Evolutionary conservation across 92 coral and sea anemone genomes (phyloP).

Genomic region (Ricordea florida): DNA sequence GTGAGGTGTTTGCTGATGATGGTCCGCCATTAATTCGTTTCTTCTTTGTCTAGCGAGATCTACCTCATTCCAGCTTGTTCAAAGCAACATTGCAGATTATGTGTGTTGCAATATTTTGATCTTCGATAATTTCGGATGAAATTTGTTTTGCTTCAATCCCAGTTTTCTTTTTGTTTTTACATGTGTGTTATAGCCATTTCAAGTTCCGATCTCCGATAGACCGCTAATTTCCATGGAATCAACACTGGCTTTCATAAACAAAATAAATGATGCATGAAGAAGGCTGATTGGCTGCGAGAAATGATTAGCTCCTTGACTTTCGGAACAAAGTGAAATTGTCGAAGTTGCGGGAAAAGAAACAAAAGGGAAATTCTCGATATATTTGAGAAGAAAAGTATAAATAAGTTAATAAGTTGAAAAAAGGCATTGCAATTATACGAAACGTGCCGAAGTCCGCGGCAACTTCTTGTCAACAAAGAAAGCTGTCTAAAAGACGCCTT

Average conservation of each 20-base stretch:
- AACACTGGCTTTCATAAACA: conserved; percentile 62
- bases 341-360: background rate
- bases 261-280: conserved; percentile 84
- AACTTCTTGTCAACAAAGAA: too few relatives aligned
- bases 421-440: too few relatives aligned
- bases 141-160: background rate
- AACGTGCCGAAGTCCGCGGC: too few relatives aligned
- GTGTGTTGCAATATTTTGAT: too few relatives aligned
- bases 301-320: conserved; percentile 31
- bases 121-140: background rate
- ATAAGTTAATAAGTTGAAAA: too few relatives aligned
- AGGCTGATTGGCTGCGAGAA: conserved; percentile 59
- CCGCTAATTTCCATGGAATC: conserved; percentile 91
- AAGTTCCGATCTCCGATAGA: conserved; percentile 17
- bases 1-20: background rate
- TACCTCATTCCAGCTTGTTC: background rate
- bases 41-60: background rate
- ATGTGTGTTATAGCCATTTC: conserved; percentile 41
- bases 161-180: conserved; percentile 12
- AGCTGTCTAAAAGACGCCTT: too few relatives aligned
- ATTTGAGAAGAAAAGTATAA: too few relatives aligned
- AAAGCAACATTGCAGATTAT: too few relatives aligned
- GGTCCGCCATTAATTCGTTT: conserved; percentile 67
- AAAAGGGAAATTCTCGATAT: too few relatives aligned
- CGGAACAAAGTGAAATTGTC: background rate